Evolutionary conservation across 2,888 invertebrate genomes (phyloP).

Genomic region (Drosophila leonis): DNA sequence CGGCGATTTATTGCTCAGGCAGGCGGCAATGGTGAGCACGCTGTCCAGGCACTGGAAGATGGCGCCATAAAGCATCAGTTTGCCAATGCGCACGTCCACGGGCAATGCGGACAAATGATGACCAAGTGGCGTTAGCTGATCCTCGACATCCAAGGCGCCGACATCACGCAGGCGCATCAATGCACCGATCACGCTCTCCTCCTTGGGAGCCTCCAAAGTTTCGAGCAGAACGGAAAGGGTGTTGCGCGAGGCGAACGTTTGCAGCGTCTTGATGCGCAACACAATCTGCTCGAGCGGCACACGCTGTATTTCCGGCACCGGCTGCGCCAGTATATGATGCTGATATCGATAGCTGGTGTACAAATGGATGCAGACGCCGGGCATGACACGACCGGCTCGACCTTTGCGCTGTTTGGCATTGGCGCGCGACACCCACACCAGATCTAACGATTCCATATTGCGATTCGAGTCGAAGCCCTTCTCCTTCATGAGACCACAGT

Average conservation of each 20-base stretch:
- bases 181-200: conserved; percentile 89
- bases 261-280: conserved; percentile 90
- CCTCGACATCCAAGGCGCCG: conserved; percentile 91
- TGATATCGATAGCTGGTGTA: conserved; percentile 91
- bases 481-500: conserved; percentile 96
- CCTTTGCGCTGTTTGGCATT: conserved; percentile 96
- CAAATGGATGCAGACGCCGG: conserved; percentile 93
- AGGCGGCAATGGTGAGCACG: conserved; percentile 95
- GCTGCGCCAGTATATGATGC: conserved; percentile 90
- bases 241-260: conserved; percentile 78
- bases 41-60: conserved; percentile 97
- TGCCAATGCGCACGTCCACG: conserved; percentile 96
- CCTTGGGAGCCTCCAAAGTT: conserved; percentile 91
- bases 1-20: conserved; percentile 92
- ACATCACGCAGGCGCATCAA: conserved; percentile 90
- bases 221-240: conserved; percentile 84
- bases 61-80: conserved; percentile 95
- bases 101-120: conserved; percentile 95
- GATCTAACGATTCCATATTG: conserved; percentile 94
- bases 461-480: conserved; percentile 89
- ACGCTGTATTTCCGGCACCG: conserved; percentile 95
- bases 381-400: conserved; percentile 95
- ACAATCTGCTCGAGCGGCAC: conserved; percentile 94
- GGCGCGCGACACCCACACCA: conserved; percentile 95
- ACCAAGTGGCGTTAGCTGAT: conserved; percentile 93